Conservation (phyloP, 2,113 vertebrate genomes). For the Serinus canaria region DNA sequence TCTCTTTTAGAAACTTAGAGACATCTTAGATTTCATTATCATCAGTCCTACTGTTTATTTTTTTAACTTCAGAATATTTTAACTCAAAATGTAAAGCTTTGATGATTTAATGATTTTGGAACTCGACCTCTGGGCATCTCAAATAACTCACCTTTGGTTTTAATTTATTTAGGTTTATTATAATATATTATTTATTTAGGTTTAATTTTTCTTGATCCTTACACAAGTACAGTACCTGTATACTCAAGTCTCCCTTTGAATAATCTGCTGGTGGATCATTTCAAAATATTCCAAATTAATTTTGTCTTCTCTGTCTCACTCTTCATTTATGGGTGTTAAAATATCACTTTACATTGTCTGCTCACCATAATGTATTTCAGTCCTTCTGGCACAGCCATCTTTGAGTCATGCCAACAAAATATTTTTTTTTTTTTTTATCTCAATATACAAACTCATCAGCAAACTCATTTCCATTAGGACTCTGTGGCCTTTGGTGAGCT, state of each 20-base stretch:
- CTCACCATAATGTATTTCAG: neutral
- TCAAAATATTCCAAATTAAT: neutral
- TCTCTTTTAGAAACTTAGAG: neutral
- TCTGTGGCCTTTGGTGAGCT: neutral
- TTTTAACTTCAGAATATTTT: neutral
- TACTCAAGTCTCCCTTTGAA: neutral
- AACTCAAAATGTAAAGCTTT: neutral
- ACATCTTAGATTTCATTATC: neutral
- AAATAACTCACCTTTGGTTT: neutral
- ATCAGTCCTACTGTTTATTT: neutral
- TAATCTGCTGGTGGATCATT: neutral
- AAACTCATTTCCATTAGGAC: neutral
- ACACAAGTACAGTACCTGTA: accelerated
- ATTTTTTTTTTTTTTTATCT: neutral
- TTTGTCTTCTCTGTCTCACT: neutral
- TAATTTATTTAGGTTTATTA: neutral
- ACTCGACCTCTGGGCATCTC: neutral
- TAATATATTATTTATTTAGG: neutral
- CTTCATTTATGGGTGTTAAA: neutral
- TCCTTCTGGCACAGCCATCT: neutral
- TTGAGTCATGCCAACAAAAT: neutral
- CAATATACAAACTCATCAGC: neutral
- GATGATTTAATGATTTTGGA: neutral
- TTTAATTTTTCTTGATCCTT: neutral
- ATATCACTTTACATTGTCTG: neutral